These are phyloP conservation scores for Oriolus oriolus DNA, from an alignment of 2,113 vertebrate species.

Conservation along the genomic window DNA sequence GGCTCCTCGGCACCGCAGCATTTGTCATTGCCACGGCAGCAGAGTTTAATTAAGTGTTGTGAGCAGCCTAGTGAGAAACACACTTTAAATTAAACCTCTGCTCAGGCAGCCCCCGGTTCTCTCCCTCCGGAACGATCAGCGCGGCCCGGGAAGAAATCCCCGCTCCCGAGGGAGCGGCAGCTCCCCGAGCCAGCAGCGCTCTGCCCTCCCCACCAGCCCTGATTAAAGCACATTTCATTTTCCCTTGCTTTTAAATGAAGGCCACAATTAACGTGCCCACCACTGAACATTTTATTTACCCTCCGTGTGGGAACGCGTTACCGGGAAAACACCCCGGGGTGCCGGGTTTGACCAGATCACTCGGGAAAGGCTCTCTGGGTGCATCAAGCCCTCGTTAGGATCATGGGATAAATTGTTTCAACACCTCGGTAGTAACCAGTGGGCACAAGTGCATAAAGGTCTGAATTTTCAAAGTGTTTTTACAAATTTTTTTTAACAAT, in stretches of 20 bases:
- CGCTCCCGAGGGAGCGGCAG: constrained; percentile 85
- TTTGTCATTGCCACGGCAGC: constrained; percentile 99
- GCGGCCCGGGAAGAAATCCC: constrained; percentile 90
- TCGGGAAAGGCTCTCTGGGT: constrained; percentile 80
- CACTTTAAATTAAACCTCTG: constrained; percentile 99
- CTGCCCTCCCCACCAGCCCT: constrained; percentile 78
- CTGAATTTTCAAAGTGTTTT: constrained; percentile 74
- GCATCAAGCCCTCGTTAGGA: constrained; percentile 72
- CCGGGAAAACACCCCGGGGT: constrained; percentile 65
- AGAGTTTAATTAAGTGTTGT: constrained; percentile 99
- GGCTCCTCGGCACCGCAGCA: constrained; percentile 87
- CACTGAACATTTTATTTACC: constrained; percentile 90
- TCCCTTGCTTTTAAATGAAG: constrained; percentile 83
- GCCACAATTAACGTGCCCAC: constrained; percentile 90
- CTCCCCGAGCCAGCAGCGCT: constrained; percentile 60
- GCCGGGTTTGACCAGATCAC: constrained; percentile 77
- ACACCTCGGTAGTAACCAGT: constrained; percentile 70
- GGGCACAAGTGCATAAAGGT: constrained; percentile 66
- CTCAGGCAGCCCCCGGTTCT: constrained; percentile 85
- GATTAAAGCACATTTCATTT: constrained; percentile 88
- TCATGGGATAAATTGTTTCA: constrained; percentile 79
- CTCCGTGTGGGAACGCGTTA: too few relatives aligned
- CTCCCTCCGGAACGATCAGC: constrained; percentile 89
- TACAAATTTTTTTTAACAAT: constrained; percentile 53
- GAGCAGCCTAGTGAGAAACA: constrained; percentile 99